Conservation (phyloP, 2,797 vertebrate genomes). For the Muraenolepis orangiensis region DNA sequence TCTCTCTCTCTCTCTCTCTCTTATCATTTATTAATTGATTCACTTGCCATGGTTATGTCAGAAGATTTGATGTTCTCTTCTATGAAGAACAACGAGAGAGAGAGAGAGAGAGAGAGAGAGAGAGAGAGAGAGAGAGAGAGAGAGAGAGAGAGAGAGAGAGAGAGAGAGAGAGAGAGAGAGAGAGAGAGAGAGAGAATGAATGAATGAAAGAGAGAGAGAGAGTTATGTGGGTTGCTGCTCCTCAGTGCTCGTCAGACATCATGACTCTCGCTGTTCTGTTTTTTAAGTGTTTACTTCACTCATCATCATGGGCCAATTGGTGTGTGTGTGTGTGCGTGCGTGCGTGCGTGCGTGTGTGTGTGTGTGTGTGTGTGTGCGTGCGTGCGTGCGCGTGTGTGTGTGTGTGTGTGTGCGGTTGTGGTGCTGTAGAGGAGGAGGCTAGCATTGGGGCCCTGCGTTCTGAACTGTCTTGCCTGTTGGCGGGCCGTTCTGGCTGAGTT, state of each 20-base stretch:
- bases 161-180: neutral
- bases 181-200: neutral
- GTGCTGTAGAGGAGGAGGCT: neutral
- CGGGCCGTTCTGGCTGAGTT: constrained; percentile 77
- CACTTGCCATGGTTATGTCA: no score
- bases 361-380: no score
- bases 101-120: no score
- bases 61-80: no score
- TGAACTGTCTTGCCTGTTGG: constrained; percentile 69
- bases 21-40: no score
- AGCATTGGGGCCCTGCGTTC: neutral
- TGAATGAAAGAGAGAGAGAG: neutral
- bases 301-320: constrained; percentile 10
- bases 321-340: neutral
- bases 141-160: no score
- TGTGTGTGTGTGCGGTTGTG: neutral
- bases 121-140: no score
- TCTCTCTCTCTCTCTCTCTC: no score
- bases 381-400: neutral
- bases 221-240: neutral
- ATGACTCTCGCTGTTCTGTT: constrained; percentile 40
- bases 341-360: neutral
- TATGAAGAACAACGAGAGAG: no score
- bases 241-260: constrained; percentile 12
- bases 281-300: constrained; percentile 23